Base-by-base conservation (phyloP, 2,888 invertebrate genomes). In the Euclidia mi region DNA sequence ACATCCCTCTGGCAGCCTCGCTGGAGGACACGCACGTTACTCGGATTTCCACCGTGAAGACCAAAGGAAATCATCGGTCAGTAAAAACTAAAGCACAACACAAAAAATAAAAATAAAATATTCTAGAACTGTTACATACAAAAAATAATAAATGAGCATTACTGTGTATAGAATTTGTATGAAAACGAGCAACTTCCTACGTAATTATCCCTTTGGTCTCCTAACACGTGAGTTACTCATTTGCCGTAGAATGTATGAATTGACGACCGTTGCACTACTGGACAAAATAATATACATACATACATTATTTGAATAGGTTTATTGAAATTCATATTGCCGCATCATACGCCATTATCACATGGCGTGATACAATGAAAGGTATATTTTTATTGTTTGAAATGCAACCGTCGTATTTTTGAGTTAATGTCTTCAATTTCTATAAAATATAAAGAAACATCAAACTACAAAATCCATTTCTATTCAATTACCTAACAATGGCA, bases 131-230 rank as follows among this genome's bases (percentile, higher is more conserved):
- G 9, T 29, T 29, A 29, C 29, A 10, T 29, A 34, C 35, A 31
- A 37, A 38, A 35, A 46, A 47, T 15, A 45, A 14, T 37, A 18
- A 37, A 60, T 46, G 14, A 46, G 60, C 44, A 61, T 56, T 60
- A 34, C 34, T 14, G 34, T 14, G 11, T 12, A 34, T 7, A 34
- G 34, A 70, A 71, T 68, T 81, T 76, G 64, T 74, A 78, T 80
- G 67, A 79, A 79, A 81, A 76, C 72, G 71, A 76, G 73, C 65
- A 79, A 78, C 77, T 78, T 74, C 61, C 71, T 70, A 56, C 65
- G 68, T 84, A 82, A 82, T 82, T 79, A 83, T 80, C 66, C 78
- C 78, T 86, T 88, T 88, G 81, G 84, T 81, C 76, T 81, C n/a
- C 56, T 61, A 73, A 72, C 81, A 79, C 75, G 75, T 76, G 76